These are phyloP conservation scores for Falco rusticolus DNA, from an alignment of 2,797 vertebrate genomes.

Conservation along the genomic window DNA sequence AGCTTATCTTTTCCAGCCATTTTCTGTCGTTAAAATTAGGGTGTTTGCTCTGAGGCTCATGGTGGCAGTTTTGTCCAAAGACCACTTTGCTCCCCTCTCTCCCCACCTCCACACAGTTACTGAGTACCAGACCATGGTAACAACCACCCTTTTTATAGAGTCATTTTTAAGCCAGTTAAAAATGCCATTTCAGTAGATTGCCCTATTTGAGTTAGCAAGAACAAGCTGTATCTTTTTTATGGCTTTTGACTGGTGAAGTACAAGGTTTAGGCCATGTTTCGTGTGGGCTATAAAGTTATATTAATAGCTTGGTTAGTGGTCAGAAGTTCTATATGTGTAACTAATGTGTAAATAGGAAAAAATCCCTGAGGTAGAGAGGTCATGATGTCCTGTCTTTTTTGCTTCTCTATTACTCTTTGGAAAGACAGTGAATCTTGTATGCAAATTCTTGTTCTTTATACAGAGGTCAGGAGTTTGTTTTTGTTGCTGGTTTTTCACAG, in stretches of 20 bases:
- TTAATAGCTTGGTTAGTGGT: constrained; percentile 45
- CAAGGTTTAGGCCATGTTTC: constrained; percentile 40
- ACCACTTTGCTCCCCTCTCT: not conserved
- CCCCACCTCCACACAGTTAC: not conserved
- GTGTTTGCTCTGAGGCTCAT: not conserved
- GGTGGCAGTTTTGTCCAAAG: not conserved
- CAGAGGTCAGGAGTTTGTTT: not conserved
- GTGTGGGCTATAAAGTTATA: constrained; percentile 32
- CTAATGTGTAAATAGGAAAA: constrained; percentile 43
- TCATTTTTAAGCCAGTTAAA: constrained; percentile 63
- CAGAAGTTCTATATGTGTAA: constrained; percentile 36
- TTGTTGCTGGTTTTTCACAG: not conserved
- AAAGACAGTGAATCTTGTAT: not conserved
- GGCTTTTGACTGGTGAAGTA: constrained; percentile 34
- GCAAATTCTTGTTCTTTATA: constrained; percentile 37
- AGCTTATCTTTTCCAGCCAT: not conserved
- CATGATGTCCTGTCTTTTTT: not conserved
- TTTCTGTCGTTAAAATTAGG: not conserved
- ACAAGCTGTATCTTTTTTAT: constrained; percentile 67
- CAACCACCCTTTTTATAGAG: constrained; percentile 51
- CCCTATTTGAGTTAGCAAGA: constrained; percentile 51
- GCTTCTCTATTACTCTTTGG: not conserved
- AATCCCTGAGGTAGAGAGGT: not conserved
- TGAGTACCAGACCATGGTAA: not conserved
- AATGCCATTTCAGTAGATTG: constrained; percentile 53